These are phyloP conservation scores for Arge pagana DNA, from an alignment of 2,888 invertebrate species.

Conservation along the genomic window DNA sequence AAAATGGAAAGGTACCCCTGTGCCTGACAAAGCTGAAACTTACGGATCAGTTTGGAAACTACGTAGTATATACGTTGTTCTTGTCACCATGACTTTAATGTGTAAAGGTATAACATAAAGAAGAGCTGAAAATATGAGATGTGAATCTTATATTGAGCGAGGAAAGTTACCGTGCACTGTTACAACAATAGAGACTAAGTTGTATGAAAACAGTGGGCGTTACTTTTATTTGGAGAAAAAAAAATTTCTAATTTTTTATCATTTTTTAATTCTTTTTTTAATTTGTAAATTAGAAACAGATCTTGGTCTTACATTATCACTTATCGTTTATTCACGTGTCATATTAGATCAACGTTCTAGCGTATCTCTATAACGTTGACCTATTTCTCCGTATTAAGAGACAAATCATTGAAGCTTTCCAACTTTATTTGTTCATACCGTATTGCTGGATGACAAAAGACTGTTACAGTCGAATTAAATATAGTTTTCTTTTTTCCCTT, in stretches of 20 bases:
- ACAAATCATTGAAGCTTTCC: too few species aligned
- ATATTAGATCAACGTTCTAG: too few species aligned
- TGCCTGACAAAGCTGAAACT: slow-evolving; percentile 15
- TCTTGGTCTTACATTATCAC: slow-evolving; percentile 1
- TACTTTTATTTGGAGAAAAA: not conserved
- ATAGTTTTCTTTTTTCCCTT: too few species aligned
- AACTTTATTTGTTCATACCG: too few species aligned
- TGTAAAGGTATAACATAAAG: slow-evolving; percentile 4
- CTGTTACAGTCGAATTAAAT: too few species aligned
- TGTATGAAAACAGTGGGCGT: slow-evolving; percentile 3
- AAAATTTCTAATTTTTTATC: not conserved
- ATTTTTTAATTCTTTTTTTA: not conserved
- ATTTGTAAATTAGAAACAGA: not conserved
- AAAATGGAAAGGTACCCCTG: slow-evolving; percentile 13
- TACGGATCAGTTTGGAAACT: slow-evolving; percentile 14
- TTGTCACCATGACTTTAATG: slow-evolving; percentile 19
- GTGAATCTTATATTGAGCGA: slow-evolving; percentile 8
- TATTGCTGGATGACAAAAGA: too few species aligned
- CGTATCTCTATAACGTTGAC: too few species aligned
- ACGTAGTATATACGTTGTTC: slow-evolving; percentile 3
- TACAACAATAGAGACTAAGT: slow-evolving; percentile 8
- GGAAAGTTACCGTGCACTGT: not conserved
- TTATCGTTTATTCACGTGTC: slow-evolving; percentile 12
- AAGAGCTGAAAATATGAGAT: not conserved
- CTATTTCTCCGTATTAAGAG: too few species aligned